phyloP scores from a whole-genome alignment of 2,113 vertebrate species.

The Cinclus mexicanus region DNA sequence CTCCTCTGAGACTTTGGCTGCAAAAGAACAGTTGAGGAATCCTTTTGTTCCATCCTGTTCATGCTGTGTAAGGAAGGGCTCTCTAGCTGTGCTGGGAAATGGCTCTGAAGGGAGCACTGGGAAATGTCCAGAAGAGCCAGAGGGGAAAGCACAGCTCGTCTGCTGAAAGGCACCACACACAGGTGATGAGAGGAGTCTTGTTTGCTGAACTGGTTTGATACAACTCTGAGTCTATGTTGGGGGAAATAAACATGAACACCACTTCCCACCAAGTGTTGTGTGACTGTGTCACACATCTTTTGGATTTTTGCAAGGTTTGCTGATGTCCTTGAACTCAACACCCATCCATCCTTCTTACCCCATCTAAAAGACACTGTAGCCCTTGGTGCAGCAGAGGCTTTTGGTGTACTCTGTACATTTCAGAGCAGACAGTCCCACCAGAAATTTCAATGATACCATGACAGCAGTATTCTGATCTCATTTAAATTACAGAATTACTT shows the following conservation, averaged over 20 bases:
- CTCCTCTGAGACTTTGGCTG: not conserved
- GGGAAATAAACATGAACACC: not conserved
- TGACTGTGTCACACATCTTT: not conserved
- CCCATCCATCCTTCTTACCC: not conserved
- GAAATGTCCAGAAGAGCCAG: not conserved
- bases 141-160: not conserved
- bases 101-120: not conserved
- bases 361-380: accelerated
- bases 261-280: not conserved
- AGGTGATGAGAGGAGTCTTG: not conserved
- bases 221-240: accelerated
- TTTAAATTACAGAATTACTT: conserved; percentile 1
- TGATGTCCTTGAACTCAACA: not conserved
- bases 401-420: not conserved
- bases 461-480: not conserved
- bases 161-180: not conserved
- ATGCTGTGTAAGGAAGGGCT: not conserved
- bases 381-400: not conserved
- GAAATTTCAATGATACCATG: not conserved
- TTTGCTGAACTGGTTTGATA: not conserved
- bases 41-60: not conserved
- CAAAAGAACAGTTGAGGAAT: not conserved
- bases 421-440: not conserved
- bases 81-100: not conserved
- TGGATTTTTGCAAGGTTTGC: not conserved